Percentiles rank a stretch among this genome's conserved stretches.
These are phyloP conservation scores for Paedocypris sp. DNA, from an alignment of 2,113 vertebrate species.

Conservation along the genomic window DNA sequence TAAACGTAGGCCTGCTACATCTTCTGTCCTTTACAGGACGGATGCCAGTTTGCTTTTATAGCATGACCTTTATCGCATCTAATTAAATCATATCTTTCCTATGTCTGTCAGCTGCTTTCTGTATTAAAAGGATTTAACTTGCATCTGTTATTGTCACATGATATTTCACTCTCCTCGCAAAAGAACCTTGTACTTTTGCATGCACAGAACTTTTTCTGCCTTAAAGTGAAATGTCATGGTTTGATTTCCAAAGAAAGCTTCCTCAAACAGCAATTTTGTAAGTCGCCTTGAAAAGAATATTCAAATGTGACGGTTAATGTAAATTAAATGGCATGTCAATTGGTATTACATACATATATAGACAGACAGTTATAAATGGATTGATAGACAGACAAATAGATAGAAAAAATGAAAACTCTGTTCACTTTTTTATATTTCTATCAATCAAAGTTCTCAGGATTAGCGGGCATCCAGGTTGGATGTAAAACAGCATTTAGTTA, in stretches of 20 bases:
- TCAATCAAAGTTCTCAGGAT: neutral
- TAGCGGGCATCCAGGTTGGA: neutral
- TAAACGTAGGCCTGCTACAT: neutral
- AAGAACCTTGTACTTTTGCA: neutral
- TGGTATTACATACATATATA: no score
- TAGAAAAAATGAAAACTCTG: no score
- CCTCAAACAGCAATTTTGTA: no score
- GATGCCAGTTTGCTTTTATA: conserved; percentile 23
- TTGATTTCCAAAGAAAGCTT: no score
- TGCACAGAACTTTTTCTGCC: no score
- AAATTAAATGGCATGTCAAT: no score
- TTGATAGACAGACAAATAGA: no score
- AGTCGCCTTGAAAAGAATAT: no score
- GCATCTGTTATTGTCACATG: conserved; percentile 38
- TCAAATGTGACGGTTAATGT: no score
- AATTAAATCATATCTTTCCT: conserved; percentile 31
- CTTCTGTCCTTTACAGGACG: conserved; percentile 5
- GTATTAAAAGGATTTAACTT: conserved; percentile 36
- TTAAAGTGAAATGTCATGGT: no score
- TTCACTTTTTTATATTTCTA: no score
- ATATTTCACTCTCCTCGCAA: conserved; percentile 14
- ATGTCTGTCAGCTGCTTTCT: conserved; percentile 33
- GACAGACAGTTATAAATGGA: no score
- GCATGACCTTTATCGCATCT: conserved; percentile 32
- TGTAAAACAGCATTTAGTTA: neutral